Evolutionary conservation across 2,797 vertebrate species (phyloP), one percentile per base, ranked within the genome.

Genomic region (Sylvilagus floridanus): DNA sequence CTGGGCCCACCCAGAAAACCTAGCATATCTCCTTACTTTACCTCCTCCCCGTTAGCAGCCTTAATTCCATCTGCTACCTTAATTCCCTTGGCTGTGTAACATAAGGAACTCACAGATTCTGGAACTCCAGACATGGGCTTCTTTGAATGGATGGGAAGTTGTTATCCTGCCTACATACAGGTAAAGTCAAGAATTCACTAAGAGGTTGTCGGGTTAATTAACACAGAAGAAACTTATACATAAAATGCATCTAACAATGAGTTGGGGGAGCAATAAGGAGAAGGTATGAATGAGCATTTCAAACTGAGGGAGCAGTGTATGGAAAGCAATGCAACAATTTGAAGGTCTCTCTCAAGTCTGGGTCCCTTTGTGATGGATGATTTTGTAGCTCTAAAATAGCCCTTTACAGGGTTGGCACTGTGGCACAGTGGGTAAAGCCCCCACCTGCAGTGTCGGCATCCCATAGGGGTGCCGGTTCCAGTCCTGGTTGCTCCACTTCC

Each of bases 81-180:
- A 63, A 54, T 84, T 87, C 16, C 11, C 50, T 24, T 12, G 19
- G 47, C 32, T 22, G 63, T 35, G 6, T 76, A 62, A 69, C 1
- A 17, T 32, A 63, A 30, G 2, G n/a, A 26, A 42, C 22, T 52
- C 47, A 35, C 28, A 68, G 5, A 7, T 73, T 72, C 14, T 10
- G 1, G 30, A 82, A 5, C 52, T 21, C 14, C 5, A 3, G 19
- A 16, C 1, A 17, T 9, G 30, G 7, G 32, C 47, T 50, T 85
- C 32, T 42, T 57, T 32, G 21, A 8, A 28, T 17, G 8, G 9
- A 6, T 19, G 9, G 5, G n/a, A 1, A 16, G 12, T 2, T 4
- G 5, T 21, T 42, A 76, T 50, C 30, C 32, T 28, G 12, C 1
- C 30, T 54, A 62, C 22, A 16, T 30, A 26, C 2, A 32, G 22